Base-by-base conservation (phyloP, 2,113 vertebrate genomes). In the Xyliphius kryptos region DNA sequence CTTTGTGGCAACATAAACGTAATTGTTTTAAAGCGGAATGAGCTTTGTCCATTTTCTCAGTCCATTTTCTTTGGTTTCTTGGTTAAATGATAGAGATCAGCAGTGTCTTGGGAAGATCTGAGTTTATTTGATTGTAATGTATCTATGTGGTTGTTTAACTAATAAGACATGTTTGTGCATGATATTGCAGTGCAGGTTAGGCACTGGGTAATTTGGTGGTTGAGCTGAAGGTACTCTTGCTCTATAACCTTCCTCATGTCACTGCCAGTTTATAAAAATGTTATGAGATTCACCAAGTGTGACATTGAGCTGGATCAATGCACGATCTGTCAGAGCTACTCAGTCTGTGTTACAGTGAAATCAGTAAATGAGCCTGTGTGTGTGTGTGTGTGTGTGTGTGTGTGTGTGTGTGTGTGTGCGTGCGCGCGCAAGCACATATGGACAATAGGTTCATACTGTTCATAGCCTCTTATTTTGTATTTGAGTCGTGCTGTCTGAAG, bases 261-360 rank as follows among this genome's bases (percentile, higher is more conserved):
- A 10, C 36, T 63, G 51, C 46, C 61, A 55, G 50, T 55, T 55
- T 16, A 55, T 55, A 55, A 55, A 37, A 47, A 37, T 14, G 32
- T 60, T 53, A 43, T 63, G 19, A 44, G 20, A 21, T 13, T 54
- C 49, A 54, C 54, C 21, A 63, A 12, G 50, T 15, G 21, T 63
- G 61, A 46, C 40, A 63, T 40, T 7, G 48, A 62, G 36, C 19
- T 1, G 38, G 26, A 54, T 63, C 40, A 36, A 54, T 46, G 40
- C 12, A 53, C 15, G 51, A 32, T 53, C 21, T 32, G 43, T 8
- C n/a, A 5, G 13, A 53, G n/a, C 53, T 62, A 36, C 48, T 50
- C 46, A 50, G 14, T 50, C 13, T 51, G 13, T 1, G 32, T 8
- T 9, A 62, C 17, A 16, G 20, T 44, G 20, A 13, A 15, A 53